Base-by-base conservation (phyloP, 2,888 invertebrate genomes). In the Unio delphinus region DNA sequence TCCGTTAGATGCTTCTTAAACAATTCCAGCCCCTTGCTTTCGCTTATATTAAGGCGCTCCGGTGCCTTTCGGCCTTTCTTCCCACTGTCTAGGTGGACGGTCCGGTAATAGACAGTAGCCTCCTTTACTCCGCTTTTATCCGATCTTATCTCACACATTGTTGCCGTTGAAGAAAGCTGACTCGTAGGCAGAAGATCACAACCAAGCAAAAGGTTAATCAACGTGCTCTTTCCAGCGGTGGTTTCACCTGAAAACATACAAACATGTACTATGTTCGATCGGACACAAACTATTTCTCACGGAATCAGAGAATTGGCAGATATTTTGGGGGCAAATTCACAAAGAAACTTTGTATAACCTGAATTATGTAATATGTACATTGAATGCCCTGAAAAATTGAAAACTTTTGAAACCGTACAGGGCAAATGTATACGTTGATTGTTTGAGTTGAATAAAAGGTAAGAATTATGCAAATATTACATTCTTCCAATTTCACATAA, bases 161-260 rank as follows among this genome's bases (percentile, higher is more conserved):
- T 79, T 15, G 73, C 56, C 5, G 81, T 80, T 64, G 80, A 81
- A 17, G 77, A 73, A 0, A 81, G 71, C 28, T 76, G 74, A 59
- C 72, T 74, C 4, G 75, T 78, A 0, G 81, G 81, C 15, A 81
- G 56, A 4, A 81, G 69, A 3, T 78, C 74, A 11, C 63, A 67
- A 18, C 75, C 73, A 3, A 81, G 65, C 8, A 81, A 56, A 11
- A 80, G 71, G 54, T 81, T 81, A 45, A 80, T 79, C 23, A 81
- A 70, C 54, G 74, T 78, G 45, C 80, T 81, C 66, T 81, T 81
- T 3, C 80, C 80, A 0, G 81, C 70, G 0, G 77, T 78, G 15
- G 78, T 80, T 59, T 81, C 81, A 2, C 81, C 81, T 81, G 34
- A 4, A 57, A 45, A 45, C 11, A 15, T 15, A 30, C 5, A 30